These are phyloP conservation scores for Trichogramma evanescens DNA, from an alignment of 2,888 invertebrate genomes.

Conservation along the genomic window DNA sequence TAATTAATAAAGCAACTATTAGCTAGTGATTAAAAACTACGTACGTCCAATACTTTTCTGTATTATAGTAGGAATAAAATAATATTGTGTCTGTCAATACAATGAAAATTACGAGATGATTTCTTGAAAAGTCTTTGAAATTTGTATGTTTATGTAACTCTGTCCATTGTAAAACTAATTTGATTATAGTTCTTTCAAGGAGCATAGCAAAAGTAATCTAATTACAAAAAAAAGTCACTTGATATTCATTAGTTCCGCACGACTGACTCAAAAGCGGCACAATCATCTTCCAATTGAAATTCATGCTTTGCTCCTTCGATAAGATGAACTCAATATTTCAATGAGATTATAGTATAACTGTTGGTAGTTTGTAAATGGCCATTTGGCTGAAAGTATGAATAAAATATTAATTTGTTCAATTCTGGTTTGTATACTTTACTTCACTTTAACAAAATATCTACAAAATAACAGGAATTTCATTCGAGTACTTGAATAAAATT, in stretches of 20 bases:
- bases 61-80: neutral
- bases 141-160: neutral
- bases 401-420: constrained; percentile 45
- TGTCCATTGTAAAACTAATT: constrained; percentile 6
- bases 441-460: constrained; percentile 12
- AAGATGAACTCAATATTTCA: constrained; percentile 24
- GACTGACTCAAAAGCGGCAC: constrained; percentile 46
- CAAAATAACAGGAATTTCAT: constrained; percentile 8
- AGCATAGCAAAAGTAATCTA: constrained; percentile 11
- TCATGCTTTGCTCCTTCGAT: constrained; percentile 28
- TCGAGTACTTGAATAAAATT: neutral
- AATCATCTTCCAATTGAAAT: constrained; percentile 34
- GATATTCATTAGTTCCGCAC: constrained; percentile 42
- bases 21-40: neutral
- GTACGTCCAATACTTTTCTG: constrained; percentile 4
- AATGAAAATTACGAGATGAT: constrained; percentile 24
- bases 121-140: constrained; percentile 25
- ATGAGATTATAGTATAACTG: constrained; percentile 36
- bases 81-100: constrained; percentile 18
- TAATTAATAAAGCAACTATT: constrained; percentile 9
- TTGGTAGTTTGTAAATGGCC: constrained; percentile 41
- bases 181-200: neutral
- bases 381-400: constrained; percentile 37
- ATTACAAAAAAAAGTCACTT: constrained; percentile 25
- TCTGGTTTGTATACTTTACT: constrained; percentile 16